These are phyloP conservation scores for Callosobruchus maculatus DNA, from an alignment of 2,888 invertebrate genomes.

Conservation along the genomic window DNA sequence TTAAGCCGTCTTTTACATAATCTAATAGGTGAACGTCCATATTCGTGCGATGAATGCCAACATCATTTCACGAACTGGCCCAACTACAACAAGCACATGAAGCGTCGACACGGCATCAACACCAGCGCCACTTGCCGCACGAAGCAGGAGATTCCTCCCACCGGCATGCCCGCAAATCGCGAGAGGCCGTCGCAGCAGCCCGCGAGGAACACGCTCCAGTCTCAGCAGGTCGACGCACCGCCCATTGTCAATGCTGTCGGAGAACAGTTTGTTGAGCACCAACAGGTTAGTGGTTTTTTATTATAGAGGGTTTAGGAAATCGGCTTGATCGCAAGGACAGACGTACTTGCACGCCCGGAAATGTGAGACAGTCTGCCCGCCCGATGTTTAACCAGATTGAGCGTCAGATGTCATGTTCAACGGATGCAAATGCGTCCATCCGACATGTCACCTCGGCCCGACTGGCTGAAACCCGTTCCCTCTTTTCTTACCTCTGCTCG, in stretches of 20 bases:
- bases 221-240: not conserved
- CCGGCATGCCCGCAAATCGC: slow-evolving; percentile 36
- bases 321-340: too few species aligned
- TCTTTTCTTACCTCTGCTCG: too few species aligned
- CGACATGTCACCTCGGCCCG: too few species aligned
- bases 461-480: too few species aligned
- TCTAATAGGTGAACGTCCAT: slow-evolving; percentile 57
- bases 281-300: not conserved
- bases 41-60: slow-evolving; percentile 68
- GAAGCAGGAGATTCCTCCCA: slow-evolving; percentile 48
- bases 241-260: not conserved
- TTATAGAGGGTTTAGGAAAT: too few species aligned
- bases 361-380: too few species aligned
- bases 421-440: too few species aligned
- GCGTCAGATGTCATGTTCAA: too few species aligned
- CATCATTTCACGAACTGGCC: slow-evolving; percentile 79
- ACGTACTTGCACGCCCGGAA: too few species aligned
- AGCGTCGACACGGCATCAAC: slow-evolving; percentile 62
- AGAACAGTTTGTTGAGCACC: not conserved
- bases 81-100: slow-evolving; percentile 81
- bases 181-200: not conserved
- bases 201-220: not conserved
- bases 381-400: too few species aligned
- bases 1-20: not conserved
- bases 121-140: slow-evolving; percentile 49